Conservation (phyloP, 2,888 invertebrate genomes). For the Spilarctia lutea region DNA sequence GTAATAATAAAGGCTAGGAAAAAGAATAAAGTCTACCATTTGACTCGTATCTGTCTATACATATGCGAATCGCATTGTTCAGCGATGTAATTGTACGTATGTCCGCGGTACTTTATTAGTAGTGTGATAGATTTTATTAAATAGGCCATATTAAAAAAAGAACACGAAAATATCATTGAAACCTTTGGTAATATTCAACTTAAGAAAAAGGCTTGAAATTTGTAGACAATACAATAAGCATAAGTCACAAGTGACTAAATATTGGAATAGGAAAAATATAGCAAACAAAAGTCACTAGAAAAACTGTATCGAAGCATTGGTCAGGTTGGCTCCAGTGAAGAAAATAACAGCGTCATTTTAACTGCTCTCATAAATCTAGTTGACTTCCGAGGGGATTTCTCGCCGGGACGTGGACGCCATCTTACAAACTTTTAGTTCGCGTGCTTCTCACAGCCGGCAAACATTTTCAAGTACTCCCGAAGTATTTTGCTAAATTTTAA, state of each 20-base stretch:
- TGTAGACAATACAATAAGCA: too few species aligned
- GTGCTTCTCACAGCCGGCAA: constrained; percentile 71
- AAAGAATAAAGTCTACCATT: background rate
- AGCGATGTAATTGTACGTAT: background rate
- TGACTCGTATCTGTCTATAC: background rate
- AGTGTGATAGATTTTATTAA: too few species aligned
- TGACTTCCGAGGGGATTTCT: constrained; percentile 79
- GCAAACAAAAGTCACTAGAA: constrained; percentile 28
- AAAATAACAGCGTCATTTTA: constrained; percentile 81
- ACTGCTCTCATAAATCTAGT: constrained; percentile 79
- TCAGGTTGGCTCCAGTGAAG: constrained; percentile 65
- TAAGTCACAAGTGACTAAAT: too few species aligned
- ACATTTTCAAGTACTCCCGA: constrained; percentile 65
- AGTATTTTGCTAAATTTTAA: constrained; percentile 69
- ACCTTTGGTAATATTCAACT: background rate
- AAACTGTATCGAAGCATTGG: constrained; percentile 65
- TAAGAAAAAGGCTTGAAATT: background rate
- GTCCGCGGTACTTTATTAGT: too few species aligned
- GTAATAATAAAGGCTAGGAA: too few species aligned
- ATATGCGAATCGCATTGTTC: background rate
- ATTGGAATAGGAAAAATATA: too few species aligned
- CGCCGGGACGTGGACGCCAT: constrained; percentile 63
- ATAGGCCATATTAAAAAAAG: too few species aligned
- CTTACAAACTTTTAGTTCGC: constrained; percentile 74
- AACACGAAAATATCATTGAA: background rate